These are phyloP conservation scores for Cepaea nemoralis DNA, from an alignment of 1,140 invertebrate species.

Conservation along the genomic window DNA sequence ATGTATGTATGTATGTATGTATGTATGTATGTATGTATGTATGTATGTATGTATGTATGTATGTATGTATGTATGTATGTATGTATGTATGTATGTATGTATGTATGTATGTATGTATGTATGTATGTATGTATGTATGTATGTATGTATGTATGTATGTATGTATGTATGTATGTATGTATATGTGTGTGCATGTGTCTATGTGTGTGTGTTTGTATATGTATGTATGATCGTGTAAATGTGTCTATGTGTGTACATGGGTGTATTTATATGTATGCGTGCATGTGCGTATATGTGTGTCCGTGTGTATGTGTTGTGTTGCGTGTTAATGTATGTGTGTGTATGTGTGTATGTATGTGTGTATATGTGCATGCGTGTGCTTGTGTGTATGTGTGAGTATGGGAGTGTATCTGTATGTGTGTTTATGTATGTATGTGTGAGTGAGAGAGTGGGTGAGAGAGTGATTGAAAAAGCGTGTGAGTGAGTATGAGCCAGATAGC, in stretches of 20 bases:
- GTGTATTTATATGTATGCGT: background rate
- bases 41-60: background rate
- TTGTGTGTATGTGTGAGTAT: background rate
- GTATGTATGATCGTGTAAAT: background rate
- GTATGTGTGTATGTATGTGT: constrained; percentile 28
- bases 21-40: background rate
- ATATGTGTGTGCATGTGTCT: background rate
- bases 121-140: too few species aligned
- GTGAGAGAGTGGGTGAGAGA: too few species aligned
- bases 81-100: background rate
- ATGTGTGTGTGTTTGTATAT: too few species aligned
- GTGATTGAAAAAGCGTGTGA: too few species aligned
- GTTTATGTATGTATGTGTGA: too few species aligned
- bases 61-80: background rate
- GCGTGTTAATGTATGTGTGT: background rate
- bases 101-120: background rate
- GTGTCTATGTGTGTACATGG: constrained; percentile 11
- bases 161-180: constrained; percentile 16
- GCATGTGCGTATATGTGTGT: background rate
- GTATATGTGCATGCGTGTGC: background rate
- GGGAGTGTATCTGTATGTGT: background rate
- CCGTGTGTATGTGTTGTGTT: too few species aligned
- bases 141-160: constrained; percentile 12
- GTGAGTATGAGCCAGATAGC: too few species aligned
- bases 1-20: background rate